A percentile compares a stretch with the other conserved stretches of the same genome.
Evolutionary conservation across 2,113 vertebrate genomes (phyloP).

Genomic region (Brachypodius melanocephalos): DNA sequence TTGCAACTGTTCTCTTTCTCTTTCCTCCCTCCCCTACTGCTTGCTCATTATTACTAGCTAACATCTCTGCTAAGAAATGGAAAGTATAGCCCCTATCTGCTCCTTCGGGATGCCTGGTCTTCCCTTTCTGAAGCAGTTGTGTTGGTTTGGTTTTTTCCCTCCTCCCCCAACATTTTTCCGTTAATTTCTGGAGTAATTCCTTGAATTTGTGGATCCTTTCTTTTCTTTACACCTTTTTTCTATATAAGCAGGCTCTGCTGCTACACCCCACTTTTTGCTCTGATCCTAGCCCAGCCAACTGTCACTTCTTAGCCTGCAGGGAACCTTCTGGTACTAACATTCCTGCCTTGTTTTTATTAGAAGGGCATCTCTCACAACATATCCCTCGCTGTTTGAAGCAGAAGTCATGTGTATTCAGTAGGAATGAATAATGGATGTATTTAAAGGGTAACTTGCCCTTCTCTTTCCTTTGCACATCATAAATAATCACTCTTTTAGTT

Average conservation of each 20-base stretch:
- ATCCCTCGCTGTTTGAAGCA: conserved; percentile 50
- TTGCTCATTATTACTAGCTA: neutral
- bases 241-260: neutral
- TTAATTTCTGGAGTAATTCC: neutral
- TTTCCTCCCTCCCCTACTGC: neutral
- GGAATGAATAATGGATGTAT: conserved; percentile 67
- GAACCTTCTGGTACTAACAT: conserved; percentile 67
- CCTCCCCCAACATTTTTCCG: neutral
- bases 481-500: conserved; percentile 32
- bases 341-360: conserved; percentile 64
- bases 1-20: conserved; percentile 5
- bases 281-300: conserved; percentile 50
- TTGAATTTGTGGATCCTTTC: neutral
- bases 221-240: neutral
- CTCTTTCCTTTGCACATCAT: conserved; percentile 28
- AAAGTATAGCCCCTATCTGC: neutral
- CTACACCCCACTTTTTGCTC: conserved; percentile 13
- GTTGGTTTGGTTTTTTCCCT: neutral
- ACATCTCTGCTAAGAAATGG: neutral
- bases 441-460: conserved; percentile 65
- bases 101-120: neutral
- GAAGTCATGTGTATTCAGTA: conserved; percentile 55
- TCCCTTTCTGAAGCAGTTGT: neutral
- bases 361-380: conserved; percentile 62
- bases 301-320: conserved; percentile 62